Base-by-base conservation (phyloP, 1,140 invertebrate genomes). In the Papilio aristodemus region DNA sequence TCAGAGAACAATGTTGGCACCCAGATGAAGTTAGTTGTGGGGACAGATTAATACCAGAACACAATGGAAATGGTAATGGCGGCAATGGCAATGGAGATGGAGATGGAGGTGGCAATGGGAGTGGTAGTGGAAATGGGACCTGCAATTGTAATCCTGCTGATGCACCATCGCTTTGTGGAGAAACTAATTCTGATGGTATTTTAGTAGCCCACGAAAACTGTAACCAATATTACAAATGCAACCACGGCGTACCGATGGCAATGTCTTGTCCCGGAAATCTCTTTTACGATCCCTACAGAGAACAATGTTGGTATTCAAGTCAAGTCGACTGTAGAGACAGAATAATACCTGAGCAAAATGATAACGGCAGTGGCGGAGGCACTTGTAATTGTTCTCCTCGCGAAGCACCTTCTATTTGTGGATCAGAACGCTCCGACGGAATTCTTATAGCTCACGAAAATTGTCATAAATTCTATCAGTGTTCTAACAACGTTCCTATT, bases 261-360 rank as follows among this genome's bases (percentile, higher is more conserved):
- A 76, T 80, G 4, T 93, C 92, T 59, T 92, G 91, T 8, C 75
- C 83, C 0, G 79, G 83, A 19, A 59, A 60, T 32, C 91, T 92
- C 64, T 79, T 93, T 72, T 95, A 92, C 72, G 94, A 95, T 79
- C 89, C 94, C 50, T 63, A 87, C 43, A 75, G 76, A 17, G 85
- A 93, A 83, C 83, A 93, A 71, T 93, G 95, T 81, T 92, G 95
- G 76, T 92, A 94, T 93, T 85, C 94, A 27, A 71, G 92, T 64
- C 84, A 92, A 72, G 93, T 96, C 0, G 67, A 82, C 0, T 85
- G 83, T 54, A 74, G 63, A 8, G 74, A 79, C 8, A 74, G 79
- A 66, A 13, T 73, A 6, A 71, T 74, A 10, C 71, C 73, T 0
- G 71, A 74, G 19, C 17, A 17, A 32, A 38, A 41, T 36, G 41